These are phyloP conservation scores for Orycteropus afer DNA, from an alignment of 2,113 vertebrate species.

Conservation along the genomic window DNA sequence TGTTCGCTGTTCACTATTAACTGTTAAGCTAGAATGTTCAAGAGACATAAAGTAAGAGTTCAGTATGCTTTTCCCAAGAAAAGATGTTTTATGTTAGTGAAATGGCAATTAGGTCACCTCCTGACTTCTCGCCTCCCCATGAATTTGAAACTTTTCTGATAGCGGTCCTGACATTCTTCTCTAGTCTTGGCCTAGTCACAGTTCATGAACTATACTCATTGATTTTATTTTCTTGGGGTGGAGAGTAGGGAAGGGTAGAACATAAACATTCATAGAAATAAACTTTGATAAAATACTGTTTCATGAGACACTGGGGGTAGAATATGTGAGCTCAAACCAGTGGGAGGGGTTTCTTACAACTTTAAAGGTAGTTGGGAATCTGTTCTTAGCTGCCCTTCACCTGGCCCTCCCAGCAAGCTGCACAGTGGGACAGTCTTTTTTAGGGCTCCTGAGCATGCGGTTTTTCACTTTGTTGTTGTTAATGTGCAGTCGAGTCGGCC, in stretches of 20 bases:
- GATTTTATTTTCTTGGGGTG: background rate
- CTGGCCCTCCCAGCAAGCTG: accelerated
- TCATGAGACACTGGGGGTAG: background rate
- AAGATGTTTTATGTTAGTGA: background rate
- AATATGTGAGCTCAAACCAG: accelerated
- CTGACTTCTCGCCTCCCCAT: background rate
- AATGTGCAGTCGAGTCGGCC: no score
- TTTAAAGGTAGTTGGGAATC: accelerated
- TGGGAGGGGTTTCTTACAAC: no score
- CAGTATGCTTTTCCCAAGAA: background rate
- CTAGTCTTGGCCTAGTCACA: background rate
- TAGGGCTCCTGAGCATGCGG: background rate
- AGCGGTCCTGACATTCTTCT: background rate
- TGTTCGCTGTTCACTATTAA: background rate
- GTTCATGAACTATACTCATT: background rate
- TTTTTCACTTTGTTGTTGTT: no score
- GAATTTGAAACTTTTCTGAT: background rate
- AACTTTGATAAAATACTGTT: background rate
- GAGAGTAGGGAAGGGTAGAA: background rate
- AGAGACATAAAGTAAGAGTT: background rate
- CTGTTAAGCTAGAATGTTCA: background rate
- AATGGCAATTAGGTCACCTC: background rate
- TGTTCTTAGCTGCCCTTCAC: accelerated
- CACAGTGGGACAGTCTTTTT: background rate
- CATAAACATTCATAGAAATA: no score